Conservation (phyloP, 2,113 vertebrate genomes). For the Cyprinodon brontotheroides region DNA sequence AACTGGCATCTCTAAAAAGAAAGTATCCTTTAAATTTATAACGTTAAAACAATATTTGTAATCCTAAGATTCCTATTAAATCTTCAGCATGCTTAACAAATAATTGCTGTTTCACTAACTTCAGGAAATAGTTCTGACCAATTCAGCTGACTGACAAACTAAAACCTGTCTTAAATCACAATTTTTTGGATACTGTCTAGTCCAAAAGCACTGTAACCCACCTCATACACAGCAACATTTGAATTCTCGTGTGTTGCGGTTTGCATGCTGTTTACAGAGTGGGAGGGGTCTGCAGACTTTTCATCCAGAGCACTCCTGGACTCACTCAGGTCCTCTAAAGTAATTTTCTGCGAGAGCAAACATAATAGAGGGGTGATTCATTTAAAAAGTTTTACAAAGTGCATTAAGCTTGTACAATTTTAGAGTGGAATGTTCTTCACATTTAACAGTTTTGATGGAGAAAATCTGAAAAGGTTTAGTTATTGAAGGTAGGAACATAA, state of each 20-base stretch:
- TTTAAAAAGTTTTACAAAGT: not conserved
- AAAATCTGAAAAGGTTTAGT: not conserved
- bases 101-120: not conserved
- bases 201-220: constrained; percentile 35
- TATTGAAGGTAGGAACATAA: not conserved
- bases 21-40: not conserved
- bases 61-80: not conserved
- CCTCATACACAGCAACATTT: constrained; percentile 87
- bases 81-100: not conserved
- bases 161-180: not conserved
- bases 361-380: not conserved
- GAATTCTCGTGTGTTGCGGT: constrained; percentile 80
- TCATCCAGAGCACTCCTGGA: constrained; percentile 77
- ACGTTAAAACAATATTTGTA: not conserved
- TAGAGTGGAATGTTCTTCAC: not conserved
- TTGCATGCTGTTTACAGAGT: constrained; percentile 82
- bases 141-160: not conserved
- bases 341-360: constrained; percentile 80
- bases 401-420: not conserved
- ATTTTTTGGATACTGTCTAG: not conserved
- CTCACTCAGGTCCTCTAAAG: constrained; percentile 82
- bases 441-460: not conserved
- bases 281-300: constrained; percentile 67
- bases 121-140: not conserved
- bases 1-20: not conserved